Conservation (phyloP, 53 echinoderm and acorn worm genomes). For the Holothuria leucospilota region DNA sequence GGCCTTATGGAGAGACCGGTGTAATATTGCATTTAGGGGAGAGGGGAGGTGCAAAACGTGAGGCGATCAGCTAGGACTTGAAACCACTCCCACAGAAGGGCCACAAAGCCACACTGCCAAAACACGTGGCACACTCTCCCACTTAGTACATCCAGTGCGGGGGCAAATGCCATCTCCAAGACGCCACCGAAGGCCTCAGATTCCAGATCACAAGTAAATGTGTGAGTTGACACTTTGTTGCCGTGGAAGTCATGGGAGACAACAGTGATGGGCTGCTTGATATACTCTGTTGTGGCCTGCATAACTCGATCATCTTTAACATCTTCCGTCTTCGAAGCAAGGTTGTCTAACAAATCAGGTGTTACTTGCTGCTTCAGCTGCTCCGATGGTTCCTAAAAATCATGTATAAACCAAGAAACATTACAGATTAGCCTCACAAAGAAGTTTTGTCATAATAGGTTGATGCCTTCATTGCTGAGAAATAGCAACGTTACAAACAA, state of each 20-base stretch:
- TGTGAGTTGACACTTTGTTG: conserved; percentile 36
- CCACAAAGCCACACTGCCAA: too few species aligned
- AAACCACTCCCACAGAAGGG: too few species aligned
- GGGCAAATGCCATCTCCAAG: too few species aligned
- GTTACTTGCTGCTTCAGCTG: conserved; percentile 11
- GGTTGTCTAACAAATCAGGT: conserved; percentile 22
- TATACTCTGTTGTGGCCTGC: conserved; percentile 24
- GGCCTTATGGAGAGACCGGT: too few species aligned
- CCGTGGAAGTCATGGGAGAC: conserved; percentile 19
- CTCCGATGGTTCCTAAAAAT: conserved; percentile 2
- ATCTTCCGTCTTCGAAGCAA: conserved; percentile 23
- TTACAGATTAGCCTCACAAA: conserved; percentile 11
- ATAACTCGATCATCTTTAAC: conserved; percentile 24
- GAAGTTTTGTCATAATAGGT: conserved; percentile 9
- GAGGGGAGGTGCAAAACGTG: too few species aligned
- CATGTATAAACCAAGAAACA: conserved; percentile 5
- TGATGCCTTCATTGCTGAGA: conserved; percentile 10
- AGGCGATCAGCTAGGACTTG: too few species aligned
- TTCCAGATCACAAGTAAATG: conserved; percentile 19
- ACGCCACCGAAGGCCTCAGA: too few species aligned
- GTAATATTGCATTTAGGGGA: too few species aligned
- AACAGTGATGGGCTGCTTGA: conserved; percentile 27
- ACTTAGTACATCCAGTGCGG: too few species aligned
- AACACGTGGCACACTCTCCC: too few species aligned
- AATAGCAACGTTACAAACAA: conserved; percentile 12